Conservation (phyloP, 2,797 vertebrate genomes). For the Emydoidea blandingii region DNA sequence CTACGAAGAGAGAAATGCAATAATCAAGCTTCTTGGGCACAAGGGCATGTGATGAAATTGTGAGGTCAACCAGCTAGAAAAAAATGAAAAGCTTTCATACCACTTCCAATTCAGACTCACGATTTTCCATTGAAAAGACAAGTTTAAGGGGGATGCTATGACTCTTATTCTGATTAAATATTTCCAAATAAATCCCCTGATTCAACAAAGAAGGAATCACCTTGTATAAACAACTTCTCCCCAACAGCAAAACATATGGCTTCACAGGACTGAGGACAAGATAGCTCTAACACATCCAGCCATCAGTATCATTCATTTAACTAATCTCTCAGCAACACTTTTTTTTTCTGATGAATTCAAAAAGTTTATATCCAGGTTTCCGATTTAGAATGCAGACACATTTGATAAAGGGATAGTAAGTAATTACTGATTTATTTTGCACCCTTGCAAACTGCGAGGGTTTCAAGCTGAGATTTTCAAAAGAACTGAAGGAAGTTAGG, state of each 20-base stretch:
- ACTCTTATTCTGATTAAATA: not conserved
- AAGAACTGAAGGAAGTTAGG: not conserved
- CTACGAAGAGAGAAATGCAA: not conserved
- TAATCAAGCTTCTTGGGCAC: not conserved
- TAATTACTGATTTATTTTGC: not conserved
- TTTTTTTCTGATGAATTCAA: not conserved
- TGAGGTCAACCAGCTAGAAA: not conserved
- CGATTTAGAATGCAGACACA: not conserved
- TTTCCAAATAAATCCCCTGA: not conserved
- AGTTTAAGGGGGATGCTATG: not conserved
- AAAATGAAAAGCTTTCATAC: constrained; percentile 20
- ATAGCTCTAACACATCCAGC: not conserved
- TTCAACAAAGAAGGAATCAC: not conserved
- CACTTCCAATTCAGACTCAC: constrained; percentile 5
- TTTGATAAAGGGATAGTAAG: not conserved
- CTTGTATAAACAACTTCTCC: not conserved
- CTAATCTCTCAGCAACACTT: not conserved
- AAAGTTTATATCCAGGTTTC: not conserved
- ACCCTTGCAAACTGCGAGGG: not conserved
- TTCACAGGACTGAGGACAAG: not conserved
- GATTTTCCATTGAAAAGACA: constrained; percentile 21
- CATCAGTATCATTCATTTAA: not conserved
- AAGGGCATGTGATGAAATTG: fast-evolving
- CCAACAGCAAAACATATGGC: not conserved
- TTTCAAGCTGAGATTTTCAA: not conserved